Percentiles rank a stretch among this genome's conserved stretches.
Conservation (phyloP, 2,113 vertebrate genomes). For the Cryptotis parvus region DNA sequence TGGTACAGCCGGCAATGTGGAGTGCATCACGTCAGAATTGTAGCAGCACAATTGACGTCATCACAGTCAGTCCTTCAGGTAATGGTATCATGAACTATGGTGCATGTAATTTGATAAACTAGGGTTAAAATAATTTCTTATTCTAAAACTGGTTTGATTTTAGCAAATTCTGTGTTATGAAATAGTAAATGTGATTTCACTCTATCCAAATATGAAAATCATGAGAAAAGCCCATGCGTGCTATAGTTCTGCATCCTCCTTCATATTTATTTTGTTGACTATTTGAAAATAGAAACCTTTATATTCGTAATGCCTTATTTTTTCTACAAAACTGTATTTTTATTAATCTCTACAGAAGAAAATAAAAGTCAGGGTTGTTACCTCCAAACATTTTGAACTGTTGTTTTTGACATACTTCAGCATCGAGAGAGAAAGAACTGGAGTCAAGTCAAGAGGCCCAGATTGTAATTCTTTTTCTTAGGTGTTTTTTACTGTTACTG, state of each 20-base stretch:
- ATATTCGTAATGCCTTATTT: not conserved
- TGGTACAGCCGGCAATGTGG: not conserved
- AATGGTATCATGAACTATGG: not conserved
- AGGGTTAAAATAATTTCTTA: not conserved
- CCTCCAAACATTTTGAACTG: conserved; percentile 15
- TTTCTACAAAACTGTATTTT: conserved; percentile 23
- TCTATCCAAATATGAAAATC: conserved; percentile 23
- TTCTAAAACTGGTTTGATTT: not conserved
- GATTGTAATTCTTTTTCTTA: not conserved
- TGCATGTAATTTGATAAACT: not conserved
- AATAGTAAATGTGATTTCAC: not conserved
- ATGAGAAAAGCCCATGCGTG: not conserved
- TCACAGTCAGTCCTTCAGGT: not conserved
- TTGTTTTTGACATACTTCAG: conserved; percentile 13
- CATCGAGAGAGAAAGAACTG: not conserved
- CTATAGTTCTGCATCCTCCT: conserved; percentile 34
- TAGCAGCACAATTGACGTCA: not conserved
- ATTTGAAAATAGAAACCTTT: conserved; percentile 43
- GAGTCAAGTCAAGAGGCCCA: not conserved
- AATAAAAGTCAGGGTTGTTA: not conserved
- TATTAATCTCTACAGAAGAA: conserved; percentile 28
- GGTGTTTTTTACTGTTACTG: conserved; percentile 33
- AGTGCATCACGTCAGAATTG: not conserved
- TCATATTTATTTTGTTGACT: conserved; percentile 34
- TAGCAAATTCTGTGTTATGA: not conserved